phyloP scores from a whole-genome alignment of 2,797 vertebrate genomes.

The Sebastes umbrosus region DNA sequence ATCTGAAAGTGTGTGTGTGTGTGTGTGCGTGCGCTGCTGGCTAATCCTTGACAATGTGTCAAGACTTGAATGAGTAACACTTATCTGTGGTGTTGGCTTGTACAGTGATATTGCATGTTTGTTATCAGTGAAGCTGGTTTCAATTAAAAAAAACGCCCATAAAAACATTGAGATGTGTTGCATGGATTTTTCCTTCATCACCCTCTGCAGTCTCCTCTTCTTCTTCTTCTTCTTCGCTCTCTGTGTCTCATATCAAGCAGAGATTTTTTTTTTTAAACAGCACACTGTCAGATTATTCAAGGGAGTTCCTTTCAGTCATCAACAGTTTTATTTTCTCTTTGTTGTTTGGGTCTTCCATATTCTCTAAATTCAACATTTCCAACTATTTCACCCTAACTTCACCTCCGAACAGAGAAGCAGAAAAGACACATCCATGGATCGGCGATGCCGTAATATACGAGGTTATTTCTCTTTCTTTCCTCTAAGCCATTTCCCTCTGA shows the following conservation, averaged over 20 bases:
- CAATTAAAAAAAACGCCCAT: conserved; percentile 86
- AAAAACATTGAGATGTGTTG: conserved; percentile 75
- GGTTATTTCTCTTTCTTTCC: conserved; percentile 65
- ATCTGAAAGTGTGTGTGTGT: conserved; percentile 52
- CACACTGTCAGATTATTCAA: conserved; percentile 36
- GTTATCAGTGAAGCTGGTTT: conserved; percentile 94
- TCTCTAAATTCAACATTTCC: conserved; percentile 55
- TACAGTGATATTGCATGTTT: conserved; percentile 98
- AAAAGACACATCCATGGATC: conserved; percentile 36
- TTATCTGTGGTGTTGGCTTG: conserved; percentile 94
- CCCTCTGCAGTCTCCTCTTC: conserved; percentile 31
- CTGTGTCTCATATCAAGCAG: conserved; percentile 51
- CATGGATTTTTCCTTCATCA: conserved; percentile 73
- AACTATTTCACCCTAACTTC: conserved; percentile 47
- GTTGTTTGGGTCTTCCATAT: conserved; percentile 57
- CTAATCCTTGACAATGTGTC: conserved; percentile 88
- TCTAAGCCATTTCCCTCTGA: conserved; percentile 63
- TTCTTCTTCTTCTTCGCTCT: conserved; percentile 20
- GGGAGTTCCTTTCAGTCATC: conserved; percentile 48
- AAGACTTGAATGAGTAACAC: conserved; percentile 89
- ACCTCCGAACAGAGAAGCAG: conserved; percentile 29
- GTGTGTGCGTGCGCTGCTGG: conserved; percentile 76
- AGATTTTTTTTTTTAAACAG: conserved; percentile 22
- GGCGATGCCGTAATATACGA: conserved; percentile 58
- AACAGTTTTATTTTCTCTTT: conserved; percentile 42